These are phyloP conservation scores for Chaetorhynchus papuensis DNA, from an alignment of 2,113 vertebrate genomes.

Conservation along the genomic window DNA sequence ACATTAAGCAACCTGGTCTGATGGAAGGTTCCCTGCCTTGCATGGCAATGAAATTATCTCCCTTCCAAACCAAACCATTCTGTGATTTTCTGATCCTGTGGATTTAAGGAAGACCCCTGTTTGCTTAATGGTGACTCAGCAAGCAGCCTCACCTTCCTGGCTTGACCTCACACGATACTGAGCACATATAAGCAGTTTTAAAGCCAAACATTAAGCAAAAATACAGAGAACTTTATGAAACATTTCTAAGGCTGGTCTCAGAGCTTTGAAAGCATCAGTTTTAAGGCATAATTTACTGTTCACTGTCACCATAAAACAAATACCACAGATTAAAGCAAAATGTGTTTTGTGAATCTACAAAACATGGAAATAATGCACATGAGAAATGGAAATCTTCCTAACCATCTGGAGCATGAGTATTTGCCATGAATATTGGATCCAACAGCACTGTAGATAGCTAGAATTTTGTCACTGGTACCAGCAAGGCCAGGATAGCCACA, in stretches of 20 bases:
- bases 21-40: background rate
- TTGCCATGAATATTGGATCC: background rate
- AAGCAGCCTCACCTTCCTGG: background rate
- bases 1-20: background rate
- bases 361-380: background rate
- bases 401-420: background rate
- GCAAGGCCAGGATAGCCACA: background rate
- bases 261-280: background rate
- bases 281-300: background rate
- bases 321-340: background rate
- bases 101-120: background rate
- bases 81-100: background rate
- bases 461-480: background rate
- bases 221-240: background rate
- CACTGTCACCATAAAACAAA: background rate
- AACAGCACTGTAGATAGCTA: background rate
- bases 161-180: background rate
- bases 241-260: background rate
- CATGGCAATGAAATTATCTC: background rate
- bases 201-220: background rate
- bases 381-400: background rate
- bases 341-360: background rate
- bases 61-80: background rate
- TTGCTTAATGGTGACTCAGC: background rate
- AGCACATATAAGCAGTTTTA: background rate